Conservation (phyloP, 2,888 invertebrate species). For the Megalurothrips usitatus region DNA sequence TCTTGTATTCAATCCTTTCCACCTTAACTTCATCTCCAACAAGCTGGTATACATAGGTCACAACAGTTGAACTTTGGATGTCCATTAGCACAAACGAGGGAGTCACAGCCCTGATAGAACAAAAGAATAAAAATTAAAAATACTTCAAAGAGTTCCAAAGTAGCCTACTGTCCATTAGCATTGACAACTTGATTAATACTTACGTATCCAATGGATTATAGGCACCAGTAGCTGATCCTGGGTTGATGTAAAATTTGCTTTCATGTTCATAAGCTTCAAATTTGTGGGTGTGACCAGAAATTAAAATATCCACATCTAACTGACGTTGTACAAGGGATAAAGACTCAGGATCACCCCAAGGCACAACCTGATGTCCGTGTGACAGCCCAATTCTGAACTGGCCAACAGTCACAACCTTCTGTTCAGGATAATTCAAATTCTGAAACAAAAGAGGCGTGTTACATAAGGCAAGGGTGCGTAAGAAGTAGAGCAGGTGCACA, state of each 20-base stretch:
- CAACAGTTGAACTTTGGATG: slow-evolving; percentile 95
- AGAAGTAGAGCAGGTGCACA: not conserved
- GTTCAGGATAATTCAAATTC: slow-evolving; percentile 91
- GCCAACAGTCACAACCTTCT: slow-evolving; percentile 97
- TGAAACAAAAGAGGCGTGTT: slow-evolving; percentile 50
- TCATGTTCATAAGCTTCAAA: slow-evolving; percentile 98
- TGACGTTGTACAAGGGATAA: slow-evolving; percentile 92
- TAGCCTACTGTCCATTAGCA: not conserved
- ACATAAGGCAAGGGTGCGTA: not conserved
- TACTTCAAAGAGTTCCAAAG: not conserved
- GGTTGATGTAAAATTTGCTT: slow-evolving; percentile 98
- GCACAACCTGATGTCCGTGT: slow-evolving; percentile 97
- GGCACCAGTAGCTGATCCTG: slow-evolving; percentile 97
- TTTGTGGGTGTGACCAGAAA: slow-evolving; percentile 97
- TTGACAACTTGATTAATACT: slow-evolving; percentile 41
- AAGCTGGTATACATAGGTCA: slow-evolving; percentile 96
- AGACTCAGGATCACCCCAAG: slow-evolving; percentile 93
- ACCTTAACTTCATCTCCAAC: slow-evolving; percentile 99
- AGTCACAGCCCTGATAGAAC: slow-evolving; percentile 65
- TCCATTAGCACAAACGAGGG: slow-evolving; percentile 99
- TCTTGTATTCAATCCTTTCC: slow-evolving; percentile 95
- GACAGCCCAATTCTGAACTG: slow-evolving; percentile 97
- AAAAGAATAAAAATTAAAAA: slow-evolving; percentile 27
- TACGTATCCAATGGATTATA: slow-evolving; percentile 89
- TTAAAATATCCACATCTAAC: slow-evolving; percentile 96